These are phyloP conservation scores for Brachyptera risi DNA, from an alignment of 2,888 invertebrate genomes.

Conservation along the genomic window DNA sequence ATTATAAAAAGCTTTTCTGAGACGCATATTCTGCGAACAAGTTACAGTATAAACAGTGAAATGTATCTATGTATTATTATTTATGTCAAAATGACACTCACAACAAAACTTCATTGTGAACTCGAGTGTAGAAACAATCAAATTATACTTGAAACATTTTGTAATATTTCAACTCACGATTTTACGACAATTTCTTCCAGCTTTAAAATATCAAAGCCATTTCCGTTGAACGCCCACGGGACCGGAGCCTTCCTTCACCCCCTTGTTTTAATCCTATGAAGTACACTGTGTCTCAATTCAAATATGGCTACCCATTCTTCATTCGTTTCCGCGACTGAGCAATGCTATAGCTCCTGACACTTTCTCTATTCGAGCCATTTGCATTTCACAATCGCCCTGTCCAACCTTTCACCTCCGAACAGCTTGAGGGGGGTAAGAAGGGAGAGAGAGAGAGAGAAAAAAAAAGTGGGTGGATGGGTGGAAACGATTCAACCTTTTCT, in stretches of 20 bases:
- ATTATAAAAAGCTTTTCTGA: too few relatives aligned
- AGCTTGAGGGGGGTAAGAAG: not conserved
- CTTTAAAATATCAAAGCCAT: not conserved
- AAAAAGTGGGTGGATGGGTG: too few relatives aligned
- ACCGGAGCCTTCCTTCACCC: not conserved
- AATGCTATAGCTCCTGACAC: not conserved
- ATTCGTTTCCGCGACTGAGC: not conserved
- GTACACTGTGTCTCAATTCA: not conserved
- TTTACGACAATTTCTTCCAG: not conserved
- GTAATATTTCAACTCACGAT: not conserved
- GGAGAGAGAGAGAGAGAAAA: not conserved
- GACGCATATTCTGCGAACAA: too few relatives aligned
- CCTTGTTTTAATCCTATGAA: conserved; percentile 3
- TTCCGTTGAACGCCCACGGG: not conserved
- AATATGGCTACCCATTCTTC: conserved; percentile 1
- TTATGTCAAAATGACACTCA: too few relatives aligned
- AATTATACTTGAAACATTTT: not conserved
- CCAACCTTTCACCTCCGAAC: not conserved
- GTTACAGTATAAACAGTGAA: too few relatives aligned
- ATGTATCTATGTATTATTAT: too few relatives aligned
- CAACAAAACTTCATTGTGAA: too few relatives aligned
- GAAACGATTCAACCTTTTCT: not conserved
- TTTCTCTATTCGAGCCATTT: not conserved
- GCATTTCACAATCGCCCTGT: conserved; percentile 5
- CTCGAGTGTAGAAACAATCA: too few relatives aligned